phyloP scores from a whole-genome alignment of 2,797 vertebrate species.

The Poeciliopsis presidionis region DNA sequence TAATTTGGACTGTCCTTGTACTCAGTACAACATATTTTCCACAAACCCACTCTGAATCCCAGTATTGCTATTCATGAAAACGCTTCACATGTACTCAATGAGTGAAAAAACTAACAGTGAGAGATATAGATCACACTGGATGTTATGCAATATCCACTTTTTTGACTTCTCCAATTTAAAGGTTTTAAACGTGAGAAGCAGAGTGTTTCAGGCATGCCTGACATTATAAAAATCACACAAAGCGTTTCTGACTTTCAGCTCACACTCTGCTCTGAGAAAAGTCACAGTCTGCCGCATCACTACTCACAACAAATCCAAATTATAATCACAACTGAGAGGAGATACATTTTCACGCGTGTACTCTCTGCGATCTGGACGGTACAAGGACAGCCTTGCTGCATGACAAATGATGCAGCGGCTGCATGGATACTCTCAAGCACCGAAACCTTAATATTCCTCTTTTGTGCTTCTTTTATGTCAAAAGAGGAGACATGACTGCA shows the following conservation, averaged over 20 bases:
- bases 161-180: not conserved
- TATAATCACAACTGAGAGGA: slow-evolving; percentile 15
- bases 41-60: not conserved
- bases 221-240: slow-evolving; percentile 15
- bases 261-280: not conserved
- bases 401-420: slow-evolving; percentile 54
- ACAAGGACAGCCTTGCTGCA: slow-evolving; percentile 30
- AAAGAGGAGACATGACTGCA: slow-evolving; percentile 13
- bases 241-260: not conserved
- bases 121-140: not conserved
- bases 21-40: not conserved
- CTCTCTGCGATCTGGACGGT: slow-evolving; percentile 4
- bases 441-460: slow-evolving; percentile 49
- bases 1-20: not conserved
- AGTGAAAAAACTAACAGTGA: not conserved
- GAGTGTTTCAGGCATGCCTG: slow-evolving; percentile 19
- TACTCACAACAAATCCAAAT: slow-evolving; percentile 24
- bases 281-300: slow-evolving; percentile 17
- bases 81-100: not conserved
- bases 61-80: not conserved
- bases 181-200: not conserved
- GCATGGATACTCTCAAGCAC: slow-evolving; percentile 19
- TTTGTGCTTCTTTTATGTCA: slow-evolving; percentile 36
- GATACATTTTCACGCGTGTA: slow-evolving; percentile 8
- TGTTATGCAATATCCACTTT: not conserved